Percentiles rank a stretch among this genome's conserved stretches.
These are phyloP conservation scores for Melanogrammus aeglefinus DNA, from an alignment of 2,797 vertebrate species.

Conservation along the genomic window DNA sequence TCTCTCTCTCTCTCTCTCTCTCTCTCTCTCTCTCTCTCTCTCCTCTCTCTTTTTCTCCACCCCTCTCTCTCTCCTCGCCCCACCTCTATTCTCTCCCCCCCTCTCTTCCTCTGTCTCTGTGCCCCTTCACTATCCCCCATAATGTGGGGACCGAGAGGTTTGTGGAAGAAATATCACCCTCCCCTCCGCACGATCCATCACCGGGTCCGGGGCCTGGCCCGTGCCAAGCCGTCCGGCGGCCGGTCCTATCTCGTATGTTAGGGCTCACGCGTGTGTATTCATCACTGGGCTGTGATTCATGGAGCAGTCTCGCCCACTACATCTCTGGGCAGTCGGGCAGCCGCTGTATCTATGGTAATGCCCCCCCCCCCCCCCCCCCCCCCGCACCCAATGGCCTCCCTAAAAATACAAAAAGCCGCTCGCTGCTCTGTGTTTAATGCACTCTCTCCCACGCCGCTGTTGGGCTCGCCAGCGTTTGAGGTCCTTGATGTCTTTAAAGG, in stretches of 20 bases:
- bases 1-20: neutral
- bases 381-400: conserved; percentile 10
- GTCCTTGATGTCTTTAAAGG: conserved; percentile 26
- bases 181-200: conserved; percentile 70
- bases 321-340: conserved; percentile 52
- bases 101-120: neutral
- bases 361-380: neutral
- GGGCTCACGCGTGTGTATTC: conserved; percentile 74
- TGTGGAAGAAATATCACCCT: conserved; percentile 68
- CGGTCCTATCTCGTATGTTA: conserved; percentile 74
- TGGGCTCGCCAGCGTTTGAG: conserved; percentile 26
- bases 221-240: conserved; percentile 66
- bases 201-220: conserved; percentile 57
- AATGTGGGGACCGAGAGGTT: conserved; percentile 55
- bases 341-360: conserved; percentile 46
- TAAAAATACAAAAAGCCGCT: conserved; percentile 19
- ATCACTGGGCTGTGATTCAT: conserved; percentile 78
- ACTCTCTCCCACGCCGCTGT: neutral
- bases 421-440: neutral
- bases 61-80: neutral
- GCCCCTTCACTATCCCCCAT: conserved; percentile 42
- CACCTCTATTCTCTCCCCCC: neutral
- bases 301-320: conserved; percentile 62
- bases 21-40: neutral
- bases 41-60: neutral